A percentile compares a stretch with the other conserved stretches of the same genome.
These are phyloP conservation scores for Megalopta genalis DNA, from an alignment of 1,140 invertebrate species.

Conservation along the genomic window DNA sequence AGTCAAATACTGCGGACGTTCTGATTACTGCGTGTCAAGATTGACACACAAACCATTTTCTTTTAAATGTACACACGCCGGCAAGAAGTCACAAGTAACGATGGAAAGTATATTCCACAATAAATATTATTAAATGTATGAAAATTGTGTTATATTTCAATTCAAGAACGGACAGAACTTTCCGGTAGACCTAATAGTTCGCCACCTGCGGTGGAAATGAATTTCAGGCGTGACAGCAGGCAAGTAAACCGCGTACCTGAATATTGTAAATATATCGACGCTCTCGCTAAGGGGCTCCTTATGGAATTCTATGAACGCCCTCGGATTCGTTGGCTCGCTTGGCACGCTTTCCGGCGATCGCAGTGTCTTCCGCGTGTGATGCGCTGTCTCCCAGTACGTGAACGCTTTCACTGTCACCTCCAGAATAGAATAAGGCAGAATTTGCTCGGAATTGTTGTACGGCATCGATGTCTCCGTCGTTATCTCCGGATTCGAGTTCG, in stretches of 20 bases:
- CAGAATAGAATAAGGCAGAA: constrained; percentile 85
- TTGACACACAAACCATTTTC: too few relatives aligned
- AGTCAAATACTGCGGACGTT: too few relatives aligned
- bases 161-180: too few relatives aligned
- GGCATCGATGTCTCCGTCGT: constrained; percentile 74
- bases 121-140: too few relatives aligned
- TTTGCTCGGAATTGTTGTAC: constrained; percentile 78
- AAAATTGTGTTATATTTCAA: too few relatives aligned
- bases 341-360: constrained; percentile 87
- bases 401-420: constrained; percentile 88
- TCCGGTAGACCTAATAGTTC: too few relatives aligned
- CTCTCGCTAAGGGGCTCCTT: constrained; percentile 74
- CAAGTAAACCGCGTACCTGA: constrained; percentile 72
- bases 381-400: constrained; percentile 90
- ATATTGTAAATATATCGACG: constrained; percentile 80
- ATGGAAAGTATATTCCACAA: too few relatives aligned
- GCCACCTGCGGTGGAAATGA: too few relatives aligned
- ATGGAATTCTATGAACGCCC: constrained; percentile 84
- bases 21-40: too few relatives aligned
- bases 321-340: constrained; percentile 84
- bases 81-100: too few relatives aligned
- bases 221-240: neutral
- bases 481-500: constrained; percentile 72
- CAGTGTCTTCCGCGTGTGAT: constrained; percentile 81
- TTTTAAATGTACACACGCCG: too few relatives aligned